Conservation (phyloP, 1,140 invertebrate species). For the Zelostemma sp. region DNA sequence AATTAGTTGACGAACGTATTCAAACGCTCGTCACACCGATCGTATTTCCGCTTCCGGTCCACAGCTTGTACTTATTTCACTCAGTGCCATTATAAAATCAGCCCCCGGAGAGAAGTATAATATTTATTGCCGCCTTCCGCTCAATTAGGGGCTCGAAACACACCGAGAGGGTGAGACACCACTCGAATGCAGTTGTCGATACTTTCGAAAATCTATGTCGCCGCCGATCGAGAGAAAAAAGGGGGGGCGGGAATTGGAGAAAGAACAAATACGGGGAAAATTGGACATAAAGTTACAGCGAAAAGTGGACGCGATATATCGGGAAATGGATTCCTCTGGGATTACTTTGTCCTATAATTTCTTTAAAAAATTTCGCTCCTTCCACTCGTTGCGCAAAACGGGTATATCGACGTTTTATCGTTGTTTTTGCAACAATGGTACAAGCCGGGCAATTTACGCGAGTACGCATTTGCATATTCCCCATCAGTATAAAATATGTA, state of each 20-base stretch:
- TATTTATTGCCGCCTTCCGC: constrained; percentile 48
- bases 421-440: too few relatives aligned
- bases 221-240: background rate
- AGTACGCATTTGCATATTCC: background rate
- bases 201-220: constrained; percentile 18
- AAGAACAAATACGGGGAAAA: too few relatives aligned
- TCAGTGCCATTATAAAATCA: constrained; percentile 45
- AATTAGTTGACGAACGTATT: constrained; percentile 14
- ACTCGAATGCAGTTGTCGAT: constrained; percentile 21
- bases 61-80: constrained; percentile 27
- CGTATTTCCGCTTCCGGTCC: constrained; percentile 25
- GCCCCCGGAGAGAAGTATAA: constrained; percentile 39
- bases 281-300: too few relatives aligned
- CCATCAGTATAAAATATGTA: constrained; percentile 20
- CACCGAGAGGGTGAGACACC: constrained; percentile 13
- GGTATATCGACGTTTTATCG: too few relatives aligned
- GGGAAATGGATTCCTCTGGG: too few relatives aligned
- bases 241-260: background rate
- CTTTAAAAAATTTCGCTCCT: too few relatives aligned
- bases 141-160: constrained; percentile 38
- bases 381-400: too few relatives aligned
- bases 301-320: too few relatives aligned
- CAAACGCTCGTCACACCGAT: constrained; percentile 28
- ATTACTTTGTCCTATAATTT: too few relatives aligned
- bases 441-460: background rate